These are phyloP conservation scores for Muscicapa adusta DNA, from an alignment of 2,113 vertebrate genomes.

Conservation along the genomic window DNA sequence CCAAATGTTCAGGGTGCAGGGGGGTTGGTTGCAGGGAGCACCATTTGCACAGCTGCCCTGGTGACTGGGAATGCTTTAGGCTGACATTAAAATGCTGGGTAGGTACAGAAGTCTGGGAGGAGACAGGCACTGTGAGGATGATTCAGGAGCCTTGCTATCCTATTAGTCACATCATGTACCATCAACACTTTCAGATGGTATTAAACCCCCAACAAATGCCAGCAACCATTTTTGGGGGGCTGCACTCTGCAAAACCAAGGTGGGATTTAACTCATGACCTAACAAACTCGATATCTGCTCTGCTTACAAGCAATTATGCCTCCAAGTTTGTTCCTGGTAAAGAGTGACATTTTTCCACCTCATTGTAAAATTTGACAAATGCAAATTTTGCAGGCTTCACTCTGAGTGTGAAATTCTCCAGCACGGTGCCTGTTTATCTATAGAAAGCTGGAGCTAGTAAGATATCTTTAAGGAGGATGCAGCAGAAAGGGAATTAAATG, in stretches of 20 bases:
- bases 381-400: constrained; percentile 34
- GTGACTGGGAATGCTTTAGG: not conserved
- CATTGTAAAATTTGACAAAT: constrained; percentile 43
- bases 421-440: constrained; percentile 1
- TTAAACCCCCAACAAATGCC: not conserved
- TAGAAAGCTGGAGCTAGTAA: constrained; percentile 15
- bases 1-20: not conserved
- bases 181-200: not conserved
- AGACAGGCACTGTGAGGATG: not conserved
- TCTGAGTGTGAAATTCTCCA: constrained; percentile 29
- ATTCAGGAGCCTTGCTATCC: not conserved
- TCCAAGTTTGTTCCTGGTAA: not conserved
- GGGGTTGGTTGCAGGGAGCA: not conserved
- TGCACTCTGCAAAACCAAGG: not conserved
- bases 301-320: constrained; percentile 6
- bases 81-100: not conserved
- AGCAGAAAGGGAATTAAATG: not conserved
- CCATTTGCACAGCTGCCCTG: not conserved
- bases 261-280: not conserved
- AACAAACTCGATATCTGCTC: not conserved
- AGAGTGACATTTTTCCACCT: constrained; percentile 32
- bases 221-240: not conserved
- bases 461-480: constrained; percentile 11
- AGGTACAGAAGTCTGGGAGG: not conserved
- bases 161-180: not conserved